Percentiles rank a stretch among this genome's conserved stretches.
Evolutionary conservation across 2,888 invertebrate species (phyloP).

Genomic region (Ceraclea dissimilis): DNA sequence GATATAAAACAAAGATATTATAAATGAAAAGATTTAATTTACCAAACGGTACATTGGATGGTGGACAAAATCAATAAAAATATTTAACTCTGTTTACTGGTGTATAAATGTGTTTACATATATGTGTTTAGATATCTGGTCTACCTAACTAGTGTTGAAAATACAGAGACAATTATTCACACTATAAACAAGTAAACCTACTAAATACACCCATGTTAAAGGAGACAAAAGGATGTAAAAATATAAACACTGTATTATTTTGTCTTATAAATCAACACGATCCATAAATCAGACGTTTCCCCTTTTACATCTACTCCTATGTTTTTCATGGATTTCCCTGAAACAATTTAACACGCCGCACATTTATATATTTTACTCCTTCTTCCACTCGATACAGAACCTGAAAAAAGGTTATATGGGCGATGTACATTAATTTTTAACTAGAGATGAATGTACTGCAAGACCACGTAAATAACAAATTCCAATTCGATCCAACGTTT

Average conservation of each 20-base stretch:
- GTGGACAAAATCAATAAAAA: too few species aligned
- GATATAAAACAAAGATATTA: too few species aligned
- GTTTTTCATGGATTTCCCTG: slow-evolving; percentile 2
- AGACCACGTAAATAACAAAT: not conserved
- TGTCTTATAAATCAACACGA: slow-evolving; percentile 4
- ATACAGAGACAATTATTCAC: too few species aligned
- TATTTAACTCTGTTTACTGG: too few species aligned
- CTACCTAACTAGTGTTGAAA: too few species aligned
- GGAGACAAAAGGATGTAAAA: not conserved
- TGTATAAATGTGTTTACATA: too few species aligned
- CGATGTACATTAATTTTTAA: slow-evolving; percentile 20
- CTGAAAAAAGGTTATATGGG: slow-evolving; percentile 15
- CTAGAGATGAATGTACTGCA: not conserved
- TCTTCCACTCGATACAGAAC: too few species aligned
- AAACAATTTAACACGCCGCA: slow-evolving; percentile 7
- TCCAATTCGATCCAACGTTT: not conserved
- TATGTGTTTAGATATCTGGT: too few species aligned
- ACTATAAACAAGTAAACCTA: too few species aligned
- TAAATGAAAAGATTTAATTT: too few species aligned
- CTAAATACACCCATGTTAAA: not conserved
- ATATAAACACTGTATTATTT: not conserved
- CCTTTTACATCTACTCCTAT: not conserved
- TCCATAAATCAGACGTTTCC: slow-evolving; percentile 4
- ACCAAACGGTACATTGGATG: too few species aligned
- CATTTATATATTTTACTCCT: not conserved